phyloP scores from a whole-genome alignment of 2,113 vertebrate species.

The Accipiter virgatus region DNA sequence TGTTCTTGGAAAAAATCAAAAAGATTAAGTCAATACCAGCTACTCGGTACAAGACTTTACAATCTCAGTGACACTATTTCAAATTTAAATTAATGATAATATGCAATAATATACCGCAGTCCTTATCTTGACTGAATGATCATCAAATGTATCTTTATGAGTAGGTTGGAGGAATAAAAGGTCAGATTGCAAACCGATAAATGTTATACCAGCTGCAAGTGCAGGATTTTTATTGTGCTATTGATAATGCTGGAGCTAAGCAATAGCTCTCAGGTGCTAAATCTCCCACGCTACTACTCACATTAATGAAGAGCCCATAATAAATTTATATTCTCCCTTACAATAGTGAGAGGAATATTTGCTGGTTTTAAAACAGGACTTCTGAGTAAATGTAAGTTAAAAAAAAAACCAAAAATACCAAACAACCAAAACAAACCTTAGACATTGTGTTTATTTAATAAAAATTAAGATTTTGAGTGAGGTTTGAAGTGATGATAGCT shows the following conservation, averaged over 20 bases:
- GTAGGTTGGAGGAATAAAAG: not conserved
- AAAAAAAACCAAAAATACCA: rapidly evolving
- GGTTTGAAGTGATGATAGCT: not conserved
- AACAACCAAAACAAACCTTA: not conserved
- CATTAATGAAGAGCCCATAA: not conserved
- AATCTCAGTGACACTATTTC: not conserved
- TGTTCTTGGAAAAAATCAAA: not conserved
- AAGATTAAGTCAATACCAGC: not conserved
- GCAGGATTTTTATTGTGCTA: not conserved
- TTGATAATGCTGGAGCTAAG: not conserved
- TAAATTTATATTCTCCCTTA: not conserved
- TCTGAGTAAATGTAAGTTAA: not conserved
- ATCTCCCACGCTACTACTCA: not conserved
- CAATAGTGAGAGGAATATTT: not conserved
- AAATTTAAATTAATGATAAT: not conserved
- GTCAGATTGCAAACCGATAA: not conserved
- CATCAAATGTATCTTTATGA: not conserved
- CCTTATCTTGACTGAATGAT: not conserved
- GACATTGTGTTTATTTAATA: not conserved
- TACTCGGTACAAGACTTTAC: not conserved
- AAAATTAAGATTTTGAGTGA: not conserved
- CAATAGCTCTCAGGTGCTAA: not conserved
- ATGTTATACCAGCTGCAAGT: not conserved
- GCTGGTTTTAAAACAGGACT: not conserved
- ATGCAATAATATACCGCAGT: not conserved